Conservation (phyloP, 2,888 invertebrate species). For the Heteromyza rotundicornis region DNA sequence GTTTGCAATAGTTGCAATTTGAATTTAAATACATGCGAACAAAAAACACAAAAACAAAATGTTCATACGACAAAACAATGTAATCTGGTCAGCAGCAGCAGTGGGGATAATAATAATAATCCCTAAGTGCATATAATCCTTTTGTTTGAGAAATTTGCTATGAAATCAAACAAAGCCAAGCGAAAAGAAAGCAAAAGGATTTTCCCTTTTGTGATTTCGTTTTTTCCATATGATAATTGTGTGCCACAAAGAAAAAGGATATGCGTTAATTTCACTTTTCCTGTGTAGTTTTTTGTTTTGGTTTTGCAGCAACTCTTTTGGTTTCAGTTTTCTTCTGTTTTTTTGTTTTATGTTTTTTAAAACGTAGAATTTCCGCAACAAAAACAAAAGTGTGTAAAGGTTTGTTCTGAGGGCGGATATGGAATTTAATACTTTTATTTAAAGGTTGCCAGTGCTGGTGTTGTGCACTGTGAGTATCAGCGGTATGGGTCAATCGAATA, state of each 20-base stretch:
- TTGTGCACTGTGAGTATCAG: too few species aligned
- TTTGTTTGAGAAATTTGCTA: conserved; percentile 38
- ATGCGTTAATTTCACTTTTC: conserved; percentile 31
- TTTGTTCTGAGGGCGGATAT: conserved; percentile 50
- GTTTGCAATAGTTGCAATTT: too few species aligned
- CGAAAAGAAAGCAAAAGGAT: conserved; percentile 10
- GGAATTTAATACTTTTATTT: conserved; percentile 46
- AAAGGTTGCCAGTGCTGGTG: too few species aligned
- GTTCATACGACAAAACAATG: conserved; percentile 36
- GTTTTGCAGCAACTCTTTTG: neutral
- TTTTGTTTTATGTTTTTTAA: too few species aligned
- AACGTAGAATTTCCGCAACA: neutral
- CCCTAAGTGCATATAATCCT: conserved; percentile 50
- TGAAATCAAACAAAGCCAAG: neutral
- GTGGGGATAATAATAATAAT: conserved; percentile 40
- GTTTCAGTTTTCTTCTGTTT: too few species aligned
- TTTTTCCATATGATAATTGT: too few species aligned
- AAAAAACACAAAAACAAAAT: conserved; percentile 49
- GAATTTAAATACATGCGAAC: neutral
- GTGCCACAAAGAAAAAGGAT: too few species aligned
- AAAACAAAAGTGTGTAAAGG: conserved; percentile 29
- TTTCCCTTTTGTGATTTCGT: too few species aligned
- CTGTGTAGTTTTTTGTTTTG: conserved; percentile 11
- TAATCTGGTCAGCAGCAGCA: conserved; percentile 16
- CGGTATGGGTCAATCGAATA: too few species aligned